Evolutionary conservation across 2,888 invertebrate genomes (phyloP), one percentile per base, ranked within the genome.

Genomic region (Agriotes lineatus): DNA sequence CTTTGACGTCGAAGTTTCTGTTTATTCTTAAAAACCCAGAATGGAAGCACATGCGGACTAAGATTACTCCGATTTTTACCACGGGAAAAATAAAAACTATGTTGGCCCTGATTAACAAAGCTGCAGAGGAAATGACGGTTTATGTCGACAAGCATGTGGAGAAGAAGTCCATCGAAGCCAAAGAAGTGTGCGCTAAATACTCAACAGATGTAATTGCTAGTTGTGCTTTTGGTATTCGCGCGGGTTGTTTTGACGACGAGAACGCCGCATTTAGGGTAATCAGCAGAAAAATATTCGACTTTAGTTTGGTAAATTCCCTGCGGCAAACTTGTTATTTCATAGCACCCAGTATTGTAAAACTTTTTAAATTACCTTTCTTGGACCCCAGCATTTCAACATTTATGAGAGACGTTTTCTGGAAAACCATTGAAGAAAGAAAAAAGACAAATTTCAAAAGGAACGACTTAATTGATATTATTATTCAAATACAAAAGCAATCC

Each of bases 1-100:
- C 84, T 3, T 76, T 85, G 12, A 81, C 82, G 1, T 80, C 82
- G 71, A 82, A 82, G 57, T 82, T 84, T 74, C 72, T 86, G 54
- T 82, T 87, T 69, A 81, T 85, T 0, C 73, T 85, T 60, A 85
- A 84, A 67, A 86, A 86, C 62, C 85, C 85, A 0, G 83, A 84
- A 1, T 89, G 89, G 89, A 87, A 85, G 73, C 3, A n/a, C n/a
- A n/a, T n/a, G n/a, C n/a, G n/a, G n/a, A n/a, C n/a, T n/a, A n/a
- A n/a, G n/a, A n/a, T n/a, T n/a, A n/a, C n/a, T n/a, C n/a, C n/a
- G n/a, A n/a, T n/a, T n/a, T n/a, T n/a, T n/a, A n/a, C n/a, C n/a
- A n/a, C n/a, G n/a, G n/a, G n/a, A n/a, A n/a, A n/a, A n/a, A n/a
- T n/a, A n/a, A n/a, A n/a, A n/a, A n/a, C n/a, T n/a, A n/a, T n/a